These are phyloP conservation scores for Cygnus atratus DNA, from an alignment of 2,113 vertebrate species.

Conservation along the genomic window DNA sequence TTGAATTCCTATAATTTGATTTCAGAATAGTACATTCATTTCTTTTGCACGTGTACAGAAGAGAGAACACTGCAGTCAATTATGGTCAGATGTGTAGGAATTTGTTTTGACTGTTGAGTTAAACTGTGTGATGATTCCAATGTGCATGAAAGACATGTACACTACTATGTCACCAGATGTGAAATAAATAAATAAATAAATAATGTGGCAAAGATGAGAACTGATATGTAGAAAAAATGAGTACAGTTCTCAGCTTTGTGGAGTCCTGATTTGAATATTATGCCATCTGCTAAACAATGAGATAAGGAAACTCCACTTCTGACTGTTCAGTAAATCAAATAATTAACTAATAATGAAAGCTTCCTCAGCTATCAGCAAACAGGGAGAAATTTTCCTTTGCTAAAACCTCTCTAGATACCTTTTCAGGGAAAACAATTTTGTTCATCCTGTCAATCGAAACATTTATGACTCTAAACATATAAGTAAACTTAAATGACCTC, in stretches of 20 bases:
- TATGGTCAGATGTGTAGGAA: slow-evolving; percentile 16
- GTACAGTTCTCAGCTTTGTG: neutral
- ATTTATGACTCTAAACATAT: neutral
- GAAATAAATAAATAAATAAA: neutral
- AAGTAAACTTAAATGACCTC: neutral
- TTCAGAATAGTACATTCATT: slow-evolving; percentile 27
- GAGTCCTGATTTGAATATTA: neutral
- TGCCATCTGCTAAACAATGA: neutral
- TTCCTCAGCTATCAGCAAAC: neutral
- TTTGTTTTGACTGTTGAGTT: slow-evolving; percentile 16
- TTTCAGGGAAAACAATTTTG: neutral
- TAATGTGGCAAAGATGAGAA: neutral
- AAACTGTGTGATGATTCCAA: neutral
- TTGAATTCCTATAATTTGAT: slow-evolving; percentile 57
- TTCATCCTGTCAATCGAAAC: neutral
- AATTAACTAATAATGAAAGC: neutral
- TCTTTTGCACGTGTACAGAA: slow-evolving; percentile 23
- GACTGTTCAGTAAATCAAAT: neutral
- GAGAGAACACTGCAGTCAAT: neutral
- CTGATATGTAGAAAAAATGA: neutral
- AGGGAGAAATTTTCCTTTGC: neutral
- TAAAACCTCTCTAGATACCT: neutral
- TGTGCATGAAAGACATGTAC: neutral
- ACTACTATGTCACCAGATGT: neutral
- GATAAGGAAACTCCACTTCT: neutral